Evolutionary conservation across 2,113 vertebrate genomes (phyloP).

Genomic region (Solea solea): DNA sequence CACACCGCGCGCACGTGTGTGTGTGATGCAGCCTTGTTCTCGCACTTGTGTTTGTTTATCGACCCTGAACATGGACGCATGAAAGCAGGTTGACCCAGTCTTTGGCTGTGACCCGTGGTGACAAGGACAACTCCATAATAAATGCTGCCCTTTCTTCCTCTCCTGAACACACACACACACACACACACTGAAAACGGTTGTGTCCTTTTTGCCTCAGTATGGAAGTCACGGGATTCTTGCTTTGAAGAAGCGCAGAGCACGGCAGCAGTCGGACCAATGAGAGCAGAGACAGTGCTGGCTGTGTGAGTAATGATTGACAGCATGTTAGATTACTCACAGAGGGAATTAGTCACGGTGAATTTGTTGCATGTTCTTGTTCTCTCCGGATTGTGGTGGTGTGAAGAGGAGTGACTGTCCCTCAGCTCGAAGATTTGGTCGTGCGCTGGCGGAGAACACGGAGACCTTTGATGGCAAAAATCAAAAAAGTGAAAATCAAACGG

Average conservation of each 20-base stretch:
- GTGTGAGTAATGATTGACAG: conserved; percentile 73
- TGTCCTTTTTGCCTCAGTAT: conserved; percentile 27
- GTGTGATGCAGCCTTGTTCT: conserved; percentile 26
- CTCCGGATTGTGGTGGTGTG: conserved; percentile 49
- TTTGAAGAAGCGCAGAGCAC: conserved; percentile 52
- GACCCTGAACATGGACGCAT: conserved; percentile 51
- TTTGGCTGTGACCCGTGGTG: conserved; percentile 42
- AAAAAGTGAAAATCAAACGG: not conserved
- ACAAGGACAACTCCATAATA: conserved; percentile 29
- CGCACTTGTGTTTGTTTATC: conserved; percentile 57
- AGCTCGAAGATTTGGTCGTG: conserved; percentile 10
- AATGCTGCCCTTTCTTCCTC: conserved; percentile 7
- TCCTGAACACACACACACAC: not conserved
- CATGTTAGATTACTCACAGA: conserved; percentile 69
- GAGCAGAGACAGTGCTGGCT: conserved; percentile 38
- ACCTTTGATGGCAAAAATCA: not conserved
- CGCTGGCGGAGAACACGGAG: conserved; percentile 2
- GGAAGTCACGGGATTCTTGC: conserved; percentile 54
- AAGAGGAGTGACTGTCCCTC: conserved; percentile 51
- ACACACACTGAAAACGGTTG: conserved; percentile 3
- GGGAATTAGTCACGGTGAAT: conserved; percentile 69
- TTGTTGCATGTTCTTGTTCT: conserved; percentile 70
- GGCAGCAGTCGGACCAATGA: conserved; percentile 32
- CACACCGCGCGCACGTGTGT: conserved; percentile 2
- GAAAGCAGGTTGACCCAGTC: conserved; percentile 43